Conservation (phyloP, 2,113 vertebrate species). For the Onychorhynchus coronatus region DNA sequence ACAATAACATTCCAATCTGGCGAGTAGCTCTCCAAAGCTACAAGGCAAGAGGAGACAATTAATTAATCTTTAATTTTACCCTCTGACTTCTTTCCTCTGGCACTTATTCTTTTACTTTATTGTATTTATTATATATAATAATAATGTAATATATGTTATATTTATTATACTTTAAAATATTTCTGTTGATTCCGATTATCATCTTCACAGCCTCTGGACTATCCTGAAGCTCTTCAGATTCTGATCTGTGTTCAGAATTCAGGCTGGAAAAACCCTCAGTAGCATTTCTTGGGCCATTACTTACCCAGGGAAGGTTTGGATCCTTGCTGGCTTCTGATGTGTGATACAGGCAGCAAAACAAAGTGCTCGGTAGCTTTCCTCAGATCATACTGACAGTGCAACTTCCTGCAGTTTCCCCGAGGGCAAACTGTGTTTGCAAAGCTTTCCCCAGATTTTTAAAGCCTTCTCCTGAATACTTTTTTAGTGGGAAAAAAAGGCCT, state of each 20-base stretch:
- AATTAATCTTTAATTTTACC: neutral
- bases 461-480: neutral
- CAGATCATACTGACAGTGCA: neutral
- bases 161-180: neutral
- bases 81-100: neutral
- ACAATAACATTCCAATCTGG: neutral
- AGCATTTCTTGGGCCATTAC: neutral
- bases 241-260: neutral
- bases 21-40: neutral
- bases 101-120: neutral
- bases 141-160: too few species aligned
- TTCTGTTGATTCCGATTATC: neutral
- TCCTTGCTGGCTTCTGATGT: fast-evolving
- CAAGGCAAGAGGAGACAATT: neutral
- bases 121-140: too few species aligned
- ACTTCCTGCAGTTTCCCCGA: neutral
- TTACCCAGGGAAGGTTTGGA: neutral
- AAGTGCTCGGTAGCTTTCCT: neutral
- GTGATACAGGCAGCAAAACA: neutral
- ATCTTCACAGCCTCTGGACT: neutral
- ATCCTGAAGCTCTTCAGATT: neutral
- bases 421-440: neutral
- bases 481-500: neutral
- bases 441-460: neutral
- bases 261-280: neutral